These are phyloP conservation scores for Tetranychus truncatus DNA, from an alignment of 2,888 invertebrate genomes.

Conservation along the genomic window DNA sequence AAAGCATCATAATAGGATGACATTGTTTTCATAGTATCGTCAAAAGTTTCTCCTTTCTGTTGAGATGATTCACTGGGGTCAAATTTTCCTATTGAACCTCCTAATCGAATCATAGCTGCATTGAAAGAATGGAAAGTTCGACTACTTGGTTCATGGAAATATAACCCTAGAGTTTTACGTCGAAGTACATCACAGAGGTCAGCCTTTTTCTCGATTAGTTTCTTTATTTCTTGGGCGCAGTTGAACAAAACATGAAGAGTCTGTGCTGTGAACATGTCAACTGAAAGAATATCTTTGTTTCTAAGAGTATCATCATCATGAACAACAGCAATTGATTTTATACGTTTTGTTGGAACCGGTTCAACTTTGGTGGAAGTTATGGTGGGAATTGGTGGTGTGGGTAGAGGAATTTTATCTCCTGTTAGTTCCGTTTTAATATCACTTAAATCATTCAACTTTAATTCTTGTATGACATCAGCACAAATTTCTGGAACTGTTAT, in stretches of 20 bases:
- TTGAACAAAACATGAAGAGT: conserved; percentile 75
- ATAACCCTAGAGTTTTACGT: conserved; percentile 83
- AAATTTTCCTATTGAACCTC: conserved; percentile 76
- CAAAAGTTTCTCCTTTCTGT: conserved; percentile 86
- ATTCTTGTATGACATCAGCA: neutral
- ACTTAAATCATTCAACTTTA: neutral
- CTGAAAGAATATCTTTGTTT: conserved; percentile 57
- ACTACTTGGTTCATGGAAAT: conserved; percentile 96
- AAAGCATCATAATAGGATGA: conserved; percentile 52
- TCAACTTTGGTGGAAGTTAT: neutral
- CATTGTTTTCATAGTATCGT: conserved; percentile 34
- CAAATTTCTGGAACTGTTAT: neutral
- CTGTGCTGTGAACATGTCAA: conserved; percentile 68
- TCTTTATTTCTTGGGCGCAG: conserved; percentile 68
- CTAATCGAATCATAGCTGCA: conserved; percentile 87
- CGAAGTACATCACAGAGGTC: conserved; percentile 44
- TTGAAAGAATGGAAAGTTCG: conserved; percentile 88
- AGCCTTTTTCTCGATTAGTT: conserved; percentile 61
- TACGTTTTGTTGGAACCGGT: neutral
- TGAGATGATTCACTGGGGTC: conserved; percentile 77
- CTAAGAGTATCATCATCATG: neutral
- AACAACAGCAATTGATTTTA: neutral
- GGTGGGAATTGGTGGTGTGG: neutral
- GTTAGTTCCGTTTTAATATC: neutral
- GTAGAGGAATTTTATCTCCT: neutral